A percentile compares a stretch with the other conserved stretches of the same genome.
Evolutionary conservation across 2,797 vertebrate genomes (phyloP).

Genomic region (Gallinago stenura): DNA sequence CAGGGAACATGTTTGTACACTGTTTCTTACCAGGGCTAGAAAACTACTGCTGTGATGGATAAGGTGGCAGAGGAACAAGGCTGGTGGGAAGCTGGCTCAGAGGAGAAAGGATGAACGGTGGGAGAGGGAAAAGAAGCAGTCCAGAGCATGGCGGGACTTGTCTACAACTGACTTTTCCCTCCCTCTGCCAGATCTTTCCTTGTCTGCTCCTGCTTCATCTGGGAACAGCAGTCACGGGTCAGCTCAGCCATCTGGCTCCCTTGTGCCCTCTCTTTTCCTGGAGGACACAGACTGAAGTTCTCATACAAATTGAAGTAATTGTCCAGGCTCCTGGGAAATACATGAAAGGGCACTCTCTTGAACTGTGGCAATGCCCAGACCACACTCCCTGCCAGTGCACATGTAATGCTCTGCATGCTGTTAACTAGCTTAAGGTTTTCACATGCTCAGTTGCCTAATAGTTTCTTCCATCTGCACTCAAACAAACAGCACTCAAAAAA

Average conservation of each 20-base stretch:
- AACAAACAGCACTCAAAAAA: neutral
- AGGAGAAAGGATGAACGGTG: neutral
- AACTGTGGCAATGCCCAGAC: neutral
- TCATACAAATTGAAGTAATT: neutral
- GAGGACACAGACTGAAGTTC: neutral
- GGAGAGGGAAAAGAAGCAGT: neutral
- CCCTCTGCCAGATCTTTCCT: neutral
- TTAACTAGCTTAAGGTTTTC: slow-evolving; percentile 21
- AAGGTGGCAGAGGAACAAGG: accelerated
- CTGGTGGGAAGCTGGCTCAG: neutral
- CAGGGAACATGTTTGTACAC: accelerated
- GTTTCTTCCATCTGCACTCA: neutral
- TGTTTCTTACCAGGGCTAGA: neutral
- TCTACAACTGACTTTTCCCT: neutral
- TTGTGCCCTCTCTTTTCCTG: slow-evolving; percentile 19
- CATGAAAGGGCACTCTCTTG: neutral
- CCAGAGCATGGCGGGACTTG: neutral
- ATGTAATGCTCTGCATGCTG: neutral
- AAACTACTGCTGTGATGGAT: neutral
- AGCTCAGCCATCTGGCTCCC: neutral
- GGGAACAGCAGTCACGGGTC: neutral
- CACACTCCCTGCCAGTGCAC: neutral
- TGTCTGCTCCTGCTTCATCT: neutral
- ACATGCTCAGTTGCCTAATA: neutral
- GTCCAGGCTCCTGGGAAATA: slow-evolving; percentile 17